Conservation (phyloP, 2,888 invertebrate species). For the Mantis religiosa region DNA sequence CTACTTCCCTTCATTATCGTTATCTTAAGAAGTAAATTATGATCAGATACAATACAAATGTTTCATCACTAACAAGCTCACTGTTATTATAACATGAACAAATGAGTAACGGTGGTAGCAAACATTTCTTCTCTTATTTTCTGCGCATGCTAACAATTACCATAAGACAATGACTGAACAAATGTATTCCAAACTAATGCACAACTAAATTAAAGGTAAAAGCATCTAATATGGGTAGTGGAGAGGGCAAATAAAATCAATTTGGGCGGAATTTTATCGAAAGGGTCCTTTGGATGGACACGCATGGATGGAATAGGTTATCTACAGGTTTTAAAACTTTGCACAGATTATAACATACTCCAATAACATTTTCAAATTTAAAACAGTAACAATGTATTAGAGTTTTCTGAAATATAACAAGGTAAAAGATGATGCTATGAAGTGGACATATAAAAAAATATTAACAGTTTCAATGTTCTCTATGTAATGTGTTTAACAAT, state of each 20-base stretch:
- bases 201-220: neutral
- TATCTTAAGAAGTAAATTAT: neutral
- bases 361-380: neutral
- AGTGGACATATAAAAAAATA: neutral
- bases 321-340: neutral
- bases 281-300: conserved; percentile 11
- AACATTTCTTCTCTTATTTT: neutral
- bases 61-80: neutral
- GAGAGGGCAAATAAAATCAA: neutral
- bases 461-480: too few relatives aligned
- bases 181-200: neutral
- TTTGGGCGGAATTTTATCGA: neutral
- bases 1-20: neutral
- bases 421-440: neutral
- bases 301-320: conserved; percentile 15
- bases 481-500: too few relatives aligned
- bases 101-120: neutral
- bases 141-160: neutral
- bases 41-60: neutral
- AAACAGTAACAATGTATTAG: neutral
- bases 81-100: neutral
- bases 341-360: neutral
- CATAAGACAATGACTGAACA: neutral
- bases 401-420: neutral
- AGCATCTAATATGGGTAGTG: neutral